Evolutionary conservation across 2,888 invertebrate species (phyloP).

Genomic region (Eudiplozoon nipponicum): DNA sequence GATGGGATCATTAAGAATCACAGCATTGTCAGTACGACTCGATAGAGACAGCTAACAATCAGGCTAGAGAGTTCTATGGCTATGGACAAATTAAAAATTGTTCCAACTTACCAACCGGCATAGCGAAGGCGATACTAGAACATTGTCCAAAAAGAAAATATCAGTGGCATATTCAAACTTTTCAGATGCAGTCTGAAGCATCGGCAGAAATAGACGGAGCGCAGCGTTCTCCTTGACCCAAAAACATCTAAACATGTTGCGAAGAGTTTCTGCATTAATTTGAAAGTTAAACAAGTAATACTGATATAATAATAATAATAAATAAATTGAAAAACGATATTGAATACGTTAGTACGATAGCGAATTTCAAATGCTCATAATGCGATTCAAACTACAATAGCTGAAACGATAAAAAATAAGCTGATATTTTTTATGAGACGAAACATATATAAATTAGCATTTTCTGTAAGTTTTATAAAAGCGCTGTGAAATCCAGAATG

Average conservation of each 20-base stretch:
- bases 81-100: no score
- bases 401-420: no score
- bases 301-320: background rate
- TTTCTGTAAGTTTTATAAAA: no score
- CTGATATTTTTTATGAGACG: no score
- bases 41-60: no score
- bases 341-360: background rate
- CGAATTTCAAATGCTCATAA: no score
- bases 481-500: no score
- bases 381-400: no score
- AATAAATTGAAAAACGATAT: constrained; percentile 1
- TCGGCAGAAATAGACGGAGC: constrained; percentile 3
- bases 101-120: constrained; percentile 43
- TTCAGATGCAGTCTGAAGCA: constrained; percentile 10
- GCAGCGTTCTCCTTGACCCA: constrained; percentile 8
- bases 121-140: constrained; percentile 54
- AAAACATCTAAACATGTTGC: constrained; percentile 3
- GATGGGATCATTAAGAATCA: no score
- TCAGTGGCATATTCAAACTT: constrained; percentile 34
- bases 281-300: background rate
- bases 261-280: background rate
- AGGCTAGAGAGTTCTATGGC: no score
- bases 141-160: constrained; percentile 46
- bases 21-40: no score
- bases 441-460: no score